Evolutionary conservation across 64 coral and sea anemone genomes (phyloP).

Genomic region (Acropora yongei): DNA sequence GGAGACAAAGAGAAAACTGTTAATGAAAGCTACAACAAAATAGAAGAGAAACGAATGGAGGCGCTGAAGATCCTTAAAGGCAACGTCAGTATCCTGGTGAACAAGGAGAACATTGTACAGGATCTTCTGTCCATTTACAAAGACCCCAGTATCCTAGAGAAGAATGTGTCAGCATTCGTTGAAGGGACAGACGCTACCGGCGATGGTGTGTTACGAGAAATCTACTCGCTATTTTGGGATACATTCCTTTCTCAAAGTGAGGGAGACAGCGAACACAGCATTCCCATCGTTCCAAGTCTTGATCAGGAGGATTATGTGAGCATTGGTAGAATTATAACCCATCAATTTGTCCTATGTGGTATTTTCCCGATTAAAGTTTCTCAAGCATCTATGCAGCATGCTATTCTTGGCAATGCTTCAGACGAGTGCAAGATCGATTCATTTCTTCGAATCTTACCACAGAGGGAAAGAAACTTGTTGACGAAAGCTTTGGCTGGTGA

Average conservation of each 20-base stretch:
- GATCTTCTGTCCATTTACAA: slow-evolving; percentile 22
- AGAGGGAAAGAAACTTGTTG: slow-evolving; percentile 39
- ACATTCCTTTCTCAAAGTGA: too few relatives aligned
- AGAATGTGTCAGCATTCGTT: neutral
- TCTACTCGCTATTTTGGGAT: too few relatives aligned
- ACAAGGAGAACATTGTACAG: slow-evolving; percentile 15
- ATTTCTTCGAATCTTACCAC: slow-evolving; percentile 40
- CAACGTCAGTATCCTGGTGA: neutral
- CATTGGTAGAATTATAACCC: too few relatives aligned
- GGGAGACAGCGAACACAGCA: too few relatives aligned
- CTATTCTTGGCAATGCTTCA: slow-evolving; percentile 11
- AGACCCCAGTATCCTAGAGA: neutral
- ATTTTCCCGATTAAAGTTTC: slow-evolving; percentile 44
- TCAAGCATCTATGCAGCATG: slow-evolving; percentile 63
- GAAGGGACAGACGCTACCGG: slow-evolving; percentile 38
- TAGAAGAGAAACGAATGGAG: neutral
- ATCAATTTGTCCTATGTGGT: too few relatives aligned
- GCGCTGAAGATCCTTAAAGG: neutral
- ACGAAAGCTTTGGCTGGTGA: slow-evolving; percentile 23
- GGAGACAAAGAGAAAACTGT: neutral
- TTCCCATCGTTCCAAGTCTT: too few relatives aligned
- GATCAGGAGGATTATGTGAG: too few relatives aligned
- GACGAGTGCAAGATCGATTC: slow-evolving; percentile 44
- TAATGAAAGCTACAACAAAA: neutral
- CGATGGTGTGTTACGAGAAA: slow-evolving; percentile 40